Conservation (phyloP, 2,888 invertebrate species). For the Pseudococcus longispinus region DNA sequence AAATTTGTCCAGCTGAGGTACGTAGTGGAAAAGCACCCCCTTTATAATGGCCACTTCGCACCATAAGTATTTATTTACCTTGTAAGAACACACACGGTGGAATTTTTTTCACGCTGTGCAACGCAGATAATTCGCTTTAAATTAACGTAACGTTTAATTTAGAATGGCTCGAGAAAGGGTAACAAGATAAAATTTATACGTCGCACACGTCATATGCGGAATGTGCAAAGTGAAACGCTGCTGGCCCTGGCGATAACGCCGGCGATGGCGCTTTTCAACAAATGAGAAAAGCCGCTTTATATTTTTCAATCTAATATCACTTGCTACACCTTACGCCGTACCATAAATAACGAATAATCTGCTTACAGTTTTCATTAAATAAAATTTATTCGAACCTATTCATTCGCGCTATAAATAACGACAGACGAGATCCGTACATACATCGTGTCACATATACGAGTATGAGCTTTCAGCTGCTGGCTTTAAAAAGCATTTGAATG, state of each 20-base stretch:
- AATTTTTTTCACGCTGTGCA: neutral
- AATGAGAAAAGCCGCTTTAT: slow-evolving; percentile 43
- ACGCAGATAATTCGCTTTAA: slow-evolving; percentile 42
- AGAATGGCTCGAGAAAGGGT: neutral
- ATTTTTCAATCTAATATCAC: slow-evolving; percentile 44
- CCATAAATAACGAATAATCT: slow-evolving; percentile 46
- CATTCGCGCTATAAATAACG: slow-evolving; percentile 26
- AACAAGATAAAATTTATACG: slow-evolving; percentile 10
- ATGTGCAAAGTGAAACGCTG: slow-evolving; percentile 24
- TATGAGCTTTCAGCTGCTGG: neutral
- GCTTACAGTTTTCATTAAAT: slow-evolving; percentile 43
- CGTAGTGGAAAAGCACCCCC: neutral
- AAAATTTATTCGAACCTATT: slow-evolving; percentile 44
- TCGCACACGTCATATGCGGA: neutral
- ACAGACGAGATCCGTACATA: neutral
- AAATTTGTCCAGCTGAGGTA: neutral
- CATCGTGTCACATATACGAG: neutral
- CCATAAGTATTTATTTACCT: neutral
- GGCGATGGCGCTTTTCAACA: neutral
- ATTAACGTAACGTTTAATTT: slow-evolving; percentile 28
- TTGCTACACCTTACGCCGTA: slow-evolving; percentile 8
- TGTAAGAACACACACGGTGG: neutral
- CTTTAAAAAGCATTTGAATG: slow-evolving; percentile 25
- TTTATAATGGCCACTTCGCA: neutral
- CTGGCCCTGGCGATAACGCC: slow-evolving; percentile 17